Evolutionary conservation across 2,888 invertebrate species (phyloP), one percentile per base, ranked within the genome.

Genomic region (Drepana falcataria): DNA sequence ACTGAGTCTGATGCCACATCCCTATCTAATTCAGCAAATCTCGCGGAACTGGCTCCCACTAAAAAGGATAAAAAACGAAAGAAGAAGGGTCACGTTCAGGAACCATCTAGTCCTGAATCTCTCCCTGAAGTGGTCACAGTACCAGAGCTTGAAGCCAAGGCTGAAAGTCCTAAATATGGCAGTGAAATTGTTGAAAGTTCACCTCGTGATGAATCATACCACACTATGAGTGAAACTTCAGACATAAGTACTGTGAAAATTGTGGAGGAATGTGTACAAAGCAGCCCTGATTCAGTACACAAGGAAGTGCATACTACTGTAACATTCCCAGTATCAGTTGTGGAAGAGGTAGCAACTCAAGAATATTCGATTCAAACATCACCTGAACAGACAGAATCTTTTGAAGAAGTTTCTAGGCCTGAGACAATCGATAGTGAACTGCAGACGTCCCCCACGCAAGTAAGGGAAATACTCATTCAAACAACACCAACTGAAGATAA

Each of bases 221-320:
- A 88, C 64, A 92, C 92, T 2, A 83, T 94, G 55, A 93, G 93
- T 58, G 93, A 93, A 65, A 85, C 83, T 51, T 92, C 93, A 6
- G 92, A 93, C 54, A 89, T 92, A 2, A 89, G 87, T 34, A 92
- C 93, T 4, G 93, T 94, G 0, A 95, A 94, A 85, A 88, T 95
- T 40, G 77, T 95, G 7, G 94, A 95, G 83, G 94, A 95, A 85
- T 90, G 90, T 55, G 64, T 94, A 5, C 80, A 93, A 48, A 88
- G 91, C 34, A 88, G 93, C 54, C 92, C 93, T 33, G 91, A 89
- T 63, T 71, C 72, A 5, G 65, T 79, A 2, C 71, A 84, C 51
- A 76, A 78, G 57, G 92, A 93, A 66, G 87, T 93, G 0, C 82
- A 91, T n/a, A 87, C 91, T 48, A 92, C 93, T 51, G 84, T 94